These are phyloP conservation scores for Erpornis zantholeuca DNA, from an alignment of 2,113 vertebrate species.

Conservation along the genomic window DNA sequence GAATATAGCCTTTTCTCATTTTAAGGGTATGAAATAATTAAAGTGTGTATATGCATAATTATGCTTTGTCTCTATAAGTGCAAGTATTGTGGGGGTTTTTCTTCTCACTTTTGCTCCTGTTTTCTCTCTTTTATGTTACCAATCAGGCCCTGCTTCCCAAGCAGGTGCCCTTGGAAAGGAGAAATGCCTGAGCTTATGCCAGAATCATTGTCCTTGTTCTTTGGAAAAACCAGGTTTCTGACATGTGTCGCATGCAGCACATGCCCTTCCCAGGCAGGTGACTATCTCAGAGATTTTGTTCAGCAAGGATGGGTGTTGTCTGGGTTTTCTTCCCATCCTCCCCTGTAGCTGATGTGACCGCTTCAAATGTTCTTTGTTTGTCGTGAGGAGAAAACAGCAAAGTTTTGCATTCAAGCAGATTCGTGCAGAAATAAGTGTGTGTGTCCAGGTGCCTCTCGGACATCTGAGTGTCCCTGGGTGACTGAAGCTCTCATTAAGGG, in stretches of 20 bases:
- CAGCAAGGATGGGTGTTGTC: not conserved
- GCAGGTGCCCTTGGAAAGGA: constrained; percentile 12
- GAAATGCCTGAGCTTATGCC: constrained; percentile 16
- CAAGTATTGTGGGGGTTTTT: not conserved
- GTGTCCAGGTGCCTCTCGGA: not conserved
- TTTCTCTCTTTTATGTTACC: not conserved
- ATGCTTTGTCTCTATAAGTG: not conserved
- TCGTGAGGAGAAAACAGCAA: not conserved
- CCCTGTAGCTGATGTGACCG: not conserved
- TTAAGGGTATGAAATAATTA: not conserved
- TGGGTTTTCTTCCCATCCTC: not conserved
- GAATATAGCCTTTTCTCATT: not conserved
- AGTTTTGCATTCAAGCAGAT: not conserved
- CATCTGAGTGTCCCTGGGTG: not conserved
- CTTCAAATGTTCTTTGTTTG: not conserved
- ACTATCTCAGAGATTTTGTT: not conserved
- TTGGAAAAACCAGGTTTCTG: not conserved
- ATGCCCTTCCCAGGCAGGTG: not conserved
- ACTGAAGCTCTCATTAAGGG: not conserved
- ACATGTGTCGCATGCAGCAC: not conserved
- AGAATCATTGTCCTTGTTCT: not conserved
- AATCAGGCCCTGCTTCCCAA: not conserved
- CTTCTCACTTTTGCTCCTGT: not conserved
- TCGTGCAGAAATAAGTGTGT: not conserved
- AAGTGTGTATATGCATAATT: not conserved